phyloP scores from a whole-genome alignment of 2,113 vertebrate genomes.

The Manacus vitellinus region DNA sequence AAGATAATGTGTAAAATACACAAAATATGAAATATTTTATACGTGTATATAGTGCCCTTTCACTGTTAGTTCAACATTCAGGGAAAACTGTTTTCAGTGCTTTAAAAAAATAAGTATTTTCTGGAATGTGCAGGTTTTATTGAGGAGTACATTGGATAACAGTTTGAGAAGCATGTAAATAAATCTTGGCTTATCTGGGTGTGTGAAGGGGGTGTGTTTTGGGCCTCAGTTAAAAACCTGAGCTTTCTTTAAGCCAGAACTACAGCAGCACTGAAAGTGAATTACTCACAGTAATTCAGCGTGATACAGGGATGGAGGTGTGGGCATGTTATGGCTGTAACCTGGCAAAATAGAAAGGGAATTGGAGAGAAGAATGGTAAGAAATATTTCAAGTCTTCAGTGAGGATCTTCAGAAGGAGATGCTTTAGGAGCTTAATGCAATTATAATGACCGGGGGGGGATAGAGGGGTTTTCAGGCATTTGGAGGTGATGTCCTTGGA shows the following conservation, averaged over 20 bases:
- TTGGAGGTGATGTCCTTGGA: not conserved
- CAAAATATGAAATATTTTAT: not conserved
- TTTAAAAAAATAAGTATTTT: not conserved
- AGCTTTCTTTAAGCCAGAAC: not conserved
- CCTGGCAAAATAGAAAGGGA: not conserved
- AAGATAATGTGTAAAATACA: not conserved
- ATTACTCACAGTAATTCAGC: not conserved
- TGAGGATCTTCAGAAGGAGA: not conserved
- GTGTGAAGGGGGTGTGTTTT: not conserved
- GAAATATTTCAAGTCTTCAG: not conserved
- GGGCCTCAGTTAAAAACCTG: not conserved
- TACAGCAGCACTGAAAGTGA: not conserved
- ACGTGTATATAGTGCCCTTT: not conserved
- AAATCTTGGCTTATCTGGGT: not conserved
- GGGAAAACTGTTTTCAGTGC: not conserved
- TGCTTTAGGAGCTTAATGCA: not conserved
- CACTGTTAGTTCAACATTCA: not conserved
- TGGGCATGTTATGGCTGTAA: not conserved
- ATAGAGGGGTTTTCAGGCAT: not conserved
- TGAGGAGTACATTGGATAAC: not conserved
- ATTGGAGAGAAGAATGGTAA: not conserved
- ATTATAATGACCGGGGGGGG: rapidly evolving
- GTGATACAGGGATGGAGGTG: not conserved
- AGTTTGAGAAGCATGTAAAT: not conserved
- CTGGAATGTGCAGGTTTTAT: not conserved